These are phyloP conservation scores for Lochmaea capreae DNA, from an alignment of 2,888 invertebrate genomes.

Conservation along the genomic window DNA sequence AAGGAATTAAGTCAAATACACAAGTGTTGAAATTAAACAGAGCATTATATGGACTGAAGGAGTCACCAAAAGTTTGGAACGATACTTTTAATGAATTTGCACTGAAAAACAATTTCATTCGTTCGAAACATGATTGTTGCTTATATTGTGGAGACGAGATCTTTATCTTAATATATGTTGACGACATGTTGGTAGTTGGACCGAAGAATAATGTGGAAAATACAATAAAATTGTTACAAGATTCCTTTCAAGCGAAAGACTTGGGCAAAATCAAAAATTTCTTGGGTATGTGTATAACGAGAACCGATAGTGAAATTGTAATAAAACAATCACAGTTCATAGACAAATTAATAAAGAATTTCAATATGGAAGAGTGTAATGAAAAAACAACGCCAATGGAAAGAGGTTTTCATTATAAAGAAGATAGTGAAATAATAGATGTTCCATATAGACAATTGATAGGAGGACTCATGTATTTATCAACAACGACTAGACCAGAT, in stretches of 20 bases:
- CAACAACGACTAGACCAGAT: too few species aligned
- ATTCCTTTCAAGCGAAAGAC: too few species aligned
- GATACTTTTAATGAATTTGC: slow-evolving; percentile 43
- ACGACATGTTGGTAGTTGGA: too few species aligned
- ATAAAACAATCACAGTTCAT: slow-evolving; percentile 37
- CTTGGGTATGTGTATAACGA: slow-evolving; percentile 39
- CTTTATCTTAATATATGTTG: too few species aligned
- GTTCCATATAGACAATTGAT: too few species aligned
- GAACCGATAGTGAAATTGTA: slow-evolving; percentile 6
- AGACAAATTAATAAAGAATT: slow-evolving; percentile 38
- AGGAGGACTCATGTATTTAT: too few species aligned
- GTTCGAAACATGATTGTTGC: not conserved
- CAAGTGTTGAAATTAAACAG: slow-evolving; percentile 35
- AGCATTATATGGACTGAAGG: slow-evolving; percentile 39
- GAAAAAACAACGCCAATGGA: slow-evolving; percentile 37
- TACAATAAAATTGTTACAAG: too few species aligned
- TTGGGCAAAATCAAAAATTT: slow-evolving; percentile 29
- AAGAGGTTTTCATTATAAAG: slow-evolving; percentile 29
- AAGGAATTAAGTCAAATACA: slow-evolving; percentile 32
- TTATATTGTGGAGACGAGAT: too few species aligned
- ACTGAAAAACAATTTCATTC: slow-evolving; percentile 35
- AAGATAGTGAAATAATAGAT: too few species aligned
- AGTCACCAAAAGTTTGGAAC: slow-evolving; percentile 37
- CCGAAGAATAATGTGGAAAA: too few species aligned
- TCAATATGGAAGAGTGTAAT: slow-evolving; percentile 38